Evolutionary conservation across 2,113 vertebrate genomes (phyloP).

Genomic region (Nothocercus julius): DNA sequence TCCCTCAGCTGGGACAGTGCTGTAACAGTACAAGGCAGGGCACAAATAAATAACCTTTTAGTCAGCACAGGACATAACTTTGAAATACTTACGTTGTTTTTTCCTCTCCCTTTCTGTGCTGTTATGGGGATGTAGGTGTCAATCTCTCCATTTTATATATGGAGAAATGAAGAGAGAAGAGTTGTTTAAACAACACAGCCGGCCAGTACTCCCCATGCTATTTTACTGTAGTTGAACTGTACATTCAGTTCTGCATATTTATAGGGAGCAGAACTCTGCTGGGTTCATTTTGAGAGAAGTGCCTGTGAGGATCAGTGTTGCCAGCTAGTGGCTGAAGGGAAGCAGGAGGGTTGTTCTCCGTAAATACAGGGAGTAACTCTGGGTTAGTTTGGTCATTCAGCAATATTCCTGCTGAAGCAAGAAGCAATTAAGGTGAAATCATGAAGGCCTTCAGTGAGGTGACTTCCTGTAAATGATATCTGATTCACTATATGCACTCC

Average conservation of each 20-base stretch:
- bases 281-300: not conserved
- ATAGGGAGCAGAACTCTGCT: not conserved
- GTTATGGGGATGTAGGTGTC: not conserved
- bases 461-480: not conserved
- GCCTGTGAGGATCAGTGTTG: not conserved
- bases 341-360: not conserved
- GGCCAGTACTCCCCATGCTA: not conserved
- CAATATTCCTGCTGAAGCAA: not conserved
- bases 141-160: not conserved
- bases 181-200: not conserved
- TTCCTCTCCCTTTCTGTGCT: not conserved
- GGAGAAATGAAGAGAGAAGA: not conserved
- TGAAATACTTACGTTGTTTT: not conserved
- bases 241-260: not conserved
- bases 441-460: not conserved
- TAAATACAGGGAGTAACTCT: not conserved
- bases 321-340: not conserved
- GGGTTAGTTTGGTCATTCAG: not conserved
- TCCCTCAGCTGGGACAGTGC: not conserved
- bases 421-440: not conserved
- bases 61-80: not conserved
- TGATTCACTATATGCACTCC: not conserved
- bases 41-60: not conserved
- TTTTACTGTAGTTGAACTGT: not conserved
- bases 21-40: not conserved